Evolutionary conservation across 2,113 vertebrate species (phyloP).

Genomic region (Platycercus adscitus): DNA sequence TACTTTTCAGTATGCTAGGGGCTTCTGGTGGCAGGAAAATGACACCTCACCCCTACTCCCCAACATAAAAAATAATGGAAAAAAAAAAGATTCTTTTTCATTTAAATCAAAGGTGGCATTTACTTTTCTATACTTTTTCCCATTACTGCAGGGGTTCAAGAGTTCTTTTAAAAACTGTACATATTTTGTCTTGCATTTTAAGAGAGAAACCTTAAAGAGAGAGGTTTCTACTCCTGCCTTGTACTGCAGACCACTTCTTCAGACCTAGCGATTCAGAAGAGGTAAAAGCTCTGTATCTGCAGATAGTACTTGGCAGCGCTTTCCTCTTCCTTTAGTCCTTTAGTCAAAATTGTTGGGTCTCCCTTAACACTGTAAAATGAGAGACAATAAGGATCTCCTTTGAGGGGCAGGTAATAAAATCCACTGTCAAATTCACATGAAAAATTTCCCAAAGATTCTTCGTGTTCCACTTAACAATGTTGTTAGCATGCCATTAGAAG

Average conservation of each 20-base stretch:
- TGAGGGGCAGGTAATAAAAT: neutral
- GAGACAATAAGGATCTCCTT: neutral
- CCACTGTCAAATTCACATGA: neutral
- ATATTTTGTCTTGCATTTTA: neutral
- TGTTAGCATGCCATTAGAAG: neutral
- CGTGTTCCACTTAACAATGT: neutral
- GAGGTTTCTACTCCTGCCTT: neutral
- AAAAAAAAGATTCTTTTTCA: neutral
- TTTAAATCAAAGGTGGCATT: neutral
- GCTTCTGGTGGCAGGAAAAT: neutral
- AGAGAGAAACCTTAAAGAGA: neutral
- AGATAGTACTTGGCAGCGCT: neutral
- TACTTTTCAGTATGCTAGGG: neutral
- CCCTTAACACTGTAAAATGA: neutral
- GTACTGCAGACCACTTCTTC: neutral
- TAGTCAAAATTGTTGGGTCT: neutral
- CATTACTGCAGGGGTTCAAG: neutral
- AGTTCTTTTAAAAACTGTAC: neutral
- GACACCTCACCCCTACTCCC: neutral
- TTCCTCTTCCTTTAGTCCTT: neutral
- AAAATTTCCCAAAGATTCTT: neutral
- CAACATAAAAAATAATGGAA: neutral
- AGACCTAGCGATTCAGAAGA: neutral
- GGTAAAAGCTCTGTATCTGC: neutral
- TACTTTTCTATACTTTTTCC: neutral